phyloP scores from a whole-genome alignment of 92 coral and sea anemone genomes.

The Ricordea florida region DNA sequence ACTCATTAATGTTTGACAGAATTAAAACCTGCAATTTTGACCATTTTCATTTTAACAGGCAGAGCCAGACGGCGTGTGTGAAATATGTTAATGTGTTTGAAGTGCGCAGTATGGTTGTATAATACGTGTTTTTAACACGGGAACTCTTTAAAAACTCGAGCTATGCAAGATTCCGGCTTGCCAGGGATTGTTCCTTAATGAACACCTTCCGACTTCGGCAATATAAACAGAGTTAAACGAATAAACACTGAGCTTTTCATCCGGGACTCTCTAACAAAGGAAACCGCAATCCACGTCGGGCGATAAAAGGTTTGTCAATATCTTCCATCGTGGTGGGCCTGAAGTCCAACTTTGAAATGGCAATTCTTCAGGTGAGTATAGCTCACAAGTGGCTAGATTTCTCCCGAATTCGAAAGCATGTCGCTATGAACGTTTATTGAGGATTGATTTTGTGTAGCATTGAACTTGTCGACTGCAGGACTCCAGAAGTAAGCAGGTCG shows the following conservation, averaged over 20 bases:
- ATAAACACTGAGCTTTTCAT: slow-evolving; percentile 62
- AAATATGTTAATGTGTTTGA: neutral
- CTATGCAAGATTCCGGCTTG: slow-evolving; percentile 11
- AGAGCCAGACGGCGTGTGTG: neutral
- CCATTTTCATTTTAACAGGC: neutral
- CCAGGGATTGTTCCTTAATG: slow-evolving; percentile 7
- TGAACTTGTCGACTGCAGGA: neutral
- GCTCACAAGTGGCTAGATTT: slow-evolving; percentile 5
- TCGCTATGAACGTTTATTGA: neutral
- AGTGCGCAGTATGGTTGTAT: slow-evolving; percentile 6
- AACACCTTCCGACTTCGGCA: slow-evolving; percentile 54
- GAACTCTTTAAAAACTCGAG: neutral
- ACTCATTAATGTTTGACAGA: slow-evolving; percentile 12
- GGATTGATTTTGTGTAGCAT: neutral
- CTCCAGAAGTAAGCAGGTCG: neutral
- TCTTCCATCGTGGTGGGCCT: slow-evolving; percentile 39
- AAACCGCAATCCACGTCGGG: slow-evolving; percentile 83
- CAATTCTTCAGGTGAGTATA: slow-evolving; percentile 73
- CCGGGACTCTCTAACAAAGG: slow-evolving; percentile 73
- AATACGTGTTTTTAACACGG: neutral
- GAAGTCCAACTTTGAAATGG: slow-evolving; percentile 53
- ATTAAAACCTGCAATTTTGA: neutral
- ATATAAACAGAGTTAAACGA: slow-evolving; percentile 43
- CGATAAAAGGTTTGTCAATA: slow-evolving; percentile 52
- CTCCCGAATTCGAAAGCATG: neutral